Base-by-base conservation (phyloP, 2,797 vertebrate species). In the Pipistrellus nathusii region DNA sequence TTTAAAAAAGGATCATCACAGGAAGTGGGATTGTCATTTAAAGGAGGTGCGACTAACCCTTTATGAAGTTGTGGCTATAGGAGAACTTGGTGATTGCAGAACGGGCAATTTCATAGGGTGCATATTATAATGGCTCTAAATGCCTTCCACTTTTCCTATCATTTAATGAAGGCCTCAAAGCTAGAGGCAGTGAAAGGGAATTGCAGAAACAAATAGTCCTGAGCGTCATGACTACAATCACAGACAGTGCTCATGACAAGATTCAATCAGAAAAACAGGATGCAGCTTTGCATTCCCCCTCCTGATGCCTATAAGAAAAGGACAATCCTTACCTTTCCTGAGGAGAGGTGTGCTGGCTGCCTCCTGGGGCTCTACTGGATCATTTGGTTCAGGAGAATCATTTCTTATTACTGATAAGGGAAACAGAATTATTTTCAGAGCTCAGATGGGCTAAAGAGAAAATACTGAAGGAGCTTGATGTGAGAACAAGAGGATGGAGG, bases 301-400 rank as follows among this genome's bases (percentile, higher is more conserved):
- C 64, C 10, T 14, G 87, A 30, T 5, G 15, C 5, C 53, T 10
- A 1, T 9, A 13, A 12, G 57, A 81, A 75, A 25, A 38, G 55
- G 78, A 51, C 68, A 9, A 11, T 5, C 55, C 62, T 93, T 73
- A 97, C 93, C 91, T 95, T 94, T 96, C 89, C 73, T 95, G 7
- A 27, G 35, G 14, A 84, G 3, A 41, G 76, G n/a, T 15, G 44
- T 10, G 2, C n/a, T 78, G 38, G 46, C 0, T 17, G 59, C 44
- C n/a, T 93, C 41, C 17, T 69, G 82, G 75, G 46, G 12, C 57
- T 90, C 46, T 44, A 35, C 8, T 2, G 15, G 57, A 44, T 90
- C 57, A 25, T 32, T 38, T 69, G 44, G 14, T 59, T 87, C 69
- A 30, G 55, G 17, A 77, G 73, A 48, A 41, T 88, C 38, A 27